Percentiles rank a stretch among this genome's conserved stretches.
phyloP scores from a whole-genome alignment of 2,888 invertebrate genomes.

The Parnassius apollo region DNA sequence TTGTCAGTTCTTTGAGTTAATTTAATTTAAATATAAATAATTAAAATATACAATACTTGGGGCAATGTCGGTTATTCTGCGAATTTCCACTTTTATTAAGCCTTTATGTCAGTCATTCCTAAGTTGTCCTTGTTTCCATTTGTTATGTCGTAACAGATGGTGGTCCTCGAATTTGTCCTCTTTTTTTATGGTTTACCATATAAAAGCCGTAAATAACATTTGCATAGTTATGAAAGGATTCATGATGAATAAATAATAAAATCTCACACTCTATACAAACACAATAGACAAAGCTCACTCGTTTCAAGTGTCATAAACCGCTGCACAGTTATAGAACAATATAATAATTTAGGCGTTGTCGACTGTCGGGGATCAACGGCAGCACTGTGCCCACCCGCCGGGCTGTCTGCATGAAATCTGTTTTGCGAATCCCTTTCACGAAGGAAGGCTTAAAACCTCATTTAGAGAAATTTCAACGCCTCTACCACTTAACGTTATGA shows the following conservation, averaged over 20 bases:
- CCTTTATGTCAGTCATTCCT: too few relatives aligned
- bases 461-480: slow-evolving; percentile 66
- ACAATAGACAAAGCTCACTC: slow-evolving; percentile 57
- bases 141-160: too few relatives aligned
- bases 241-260: slow-evolving; percentile 19
- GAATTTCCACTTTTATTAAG: too few relatives aligned
- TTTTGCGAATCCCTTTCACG: slow-evolving; percentile 67
- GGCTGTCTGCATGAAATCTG: slow-evolving; percentile 65
- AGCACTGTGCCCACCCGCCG: slow-evolving; percentile 57
- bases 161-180: too few relatives aligned
- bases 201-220: neutral
- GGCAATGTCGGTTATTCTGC: too few relatives aligned
- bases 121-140: too few relatives aligned
- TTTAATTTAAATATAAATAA: too few relatives aligned
- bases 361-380: slow-evolving; percentile 52
- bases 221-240: slow-evolving; percentile 9
- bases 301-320: slow-evolving; percentile 64
- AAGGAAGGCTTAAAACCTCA: slow-evolving; percentile 73
- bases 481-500: slow-evolving; percentile 67
- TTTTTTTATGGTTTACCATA: too few relatives aligned
- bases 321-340: slow-evolving; percentile 65
- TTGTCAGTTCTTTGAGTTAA: too few relatives aligned
- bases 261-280: slow-evolving; percentile 26
- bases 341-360: slow-evolving; percentile 61
- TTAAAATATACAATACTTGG: too few relatives aligned